Percentiles rank a stretch among this genome's conserved stretches.
Evolutionary conservation across 1,140 invertebrate species (phyloP).

Genomic region (Reticulitermes speratus): DNA sequence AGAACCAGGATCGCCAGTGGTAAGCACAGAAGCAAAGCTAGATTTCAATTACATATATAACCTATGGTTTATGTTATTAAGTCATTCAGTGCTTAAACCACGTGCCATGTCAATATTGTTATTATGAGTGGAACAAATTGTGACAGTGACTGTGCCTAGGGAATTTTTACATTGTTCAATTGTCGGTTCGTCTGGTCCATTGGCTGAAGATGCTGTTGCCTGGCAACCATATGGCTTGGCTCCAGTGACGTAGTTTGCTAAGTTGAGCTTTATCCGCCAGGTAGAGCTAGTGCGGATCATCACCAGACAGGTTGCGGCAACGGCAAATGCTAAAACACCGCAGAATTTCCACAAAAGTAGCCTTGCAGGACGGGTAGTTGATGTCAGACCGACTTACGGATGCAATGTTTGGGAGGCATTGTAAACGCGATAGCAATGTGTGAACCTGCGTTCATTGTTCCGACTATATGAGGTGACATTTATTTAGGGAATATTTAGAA

Average conservation of each 20-base stretch:
- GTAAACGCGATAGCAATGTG: background rate
- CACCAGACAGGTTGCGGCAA: slow-evolving; percentile 9
- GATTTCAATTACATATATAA: too few species aligned
- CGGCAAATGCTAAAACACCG: background rate
- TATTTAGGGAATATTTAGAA: slow-evolving; percentile 25
- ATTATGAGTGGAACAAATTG: background rate
- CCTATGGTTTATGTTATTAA: too few species aligned
- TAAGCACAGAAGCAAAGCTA: background rate
- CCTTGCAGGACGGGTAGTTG: background rate
- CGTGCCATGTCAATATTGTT: too few species aligned
- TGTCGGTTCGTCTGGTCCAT: background rate
- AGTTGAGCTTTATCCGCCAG: background rate
- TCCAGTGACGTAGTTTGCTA: background rate
- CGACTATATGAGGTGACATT: background rate
- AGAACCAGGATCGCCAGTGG: background rate
- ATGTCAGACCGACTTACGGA: background rate
- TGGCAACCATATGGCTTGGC: background rate
- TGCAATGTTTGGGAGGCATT: background rate
- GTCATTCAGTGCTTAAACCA: too few species aligned
- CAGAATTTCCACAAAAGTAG: slow-evolving; percentile 3
- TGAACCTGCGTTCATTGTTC: background rate
- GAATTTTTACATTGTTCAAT: background rate
- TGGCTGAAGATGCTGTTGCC: slow-evolving; percentile 8
- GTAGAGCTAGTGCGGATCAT: slow-evolving; percentile 2
- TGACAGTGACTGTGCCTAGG: background rate